A percentile compares a stretch with the other conserved stretches of the same genome.
These are phyloP conservation scores for Xerus inauris DNA, from an alignment of 2,113 vertebrate genomes.

Conservation along the genomic window DNA sequence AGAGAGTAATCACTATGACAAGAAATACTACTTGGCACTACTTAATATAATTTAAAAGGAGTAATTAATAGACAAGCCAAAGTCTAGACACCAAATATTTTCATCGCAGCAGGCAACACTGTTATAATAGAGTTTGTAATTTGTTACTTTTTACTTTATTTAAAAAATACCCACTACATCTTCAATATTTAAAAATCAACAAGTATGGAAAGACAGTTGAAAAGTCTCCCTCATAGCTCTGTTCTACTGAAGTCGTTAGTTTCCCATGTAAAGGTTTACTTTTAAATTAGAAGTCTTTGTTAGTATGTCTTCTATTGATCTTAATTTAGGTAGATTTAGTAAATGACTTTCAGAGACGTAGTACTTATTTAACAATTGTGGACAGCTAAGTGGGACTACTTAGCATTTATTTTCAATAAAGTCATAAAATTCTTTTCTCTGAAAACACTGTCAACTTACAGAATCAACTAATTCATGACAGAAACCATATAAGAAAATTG, in stretches of 20 bases:
- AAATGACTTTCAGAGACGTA: conserved; percentile 38
- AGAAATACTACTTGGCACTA: background rate
- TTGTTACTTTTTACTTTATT: background rate
- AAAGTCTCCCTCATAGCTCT: background rate
- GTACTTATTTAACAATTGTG: conserved; percentile 22
- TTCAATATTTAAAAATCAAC: background rate
- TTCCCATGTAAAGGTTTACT: background rate
- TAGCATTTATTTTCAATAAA: conserved; percentile 68
- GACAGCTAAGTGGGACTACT: conserved; percentile 48
- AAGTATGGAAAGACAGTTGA: background rate
- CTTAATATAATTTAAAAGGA: background rate
- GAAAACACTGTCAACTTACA: conserved; percentile 78
- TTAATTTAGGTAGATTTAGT: conserved; percentile 11
- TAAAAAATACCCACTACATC: background rate
- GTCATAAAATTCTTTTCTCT: conserved; percentile 71
- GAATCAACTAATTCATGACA: conserved; percentile 86
- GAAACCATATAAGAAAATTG: conserved; percentile 84
- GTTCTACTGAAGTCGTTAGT: background rate
- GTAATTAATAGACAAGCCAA: background rate
- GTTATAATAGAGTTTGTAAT: background rate
- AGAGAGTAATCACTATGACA: background rate
- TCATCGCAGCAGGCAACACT: background rate
- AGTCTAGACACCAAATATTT: background rate
- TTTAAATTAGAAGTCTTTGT: conserved; percentile 30
- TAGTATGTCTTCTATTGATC: background rate